These are phyloP conservation scores for Takifugu bimaculatus DNA, from an alignment of 2,113 vertebrate species.

Conservation along the genomic window DNA sequence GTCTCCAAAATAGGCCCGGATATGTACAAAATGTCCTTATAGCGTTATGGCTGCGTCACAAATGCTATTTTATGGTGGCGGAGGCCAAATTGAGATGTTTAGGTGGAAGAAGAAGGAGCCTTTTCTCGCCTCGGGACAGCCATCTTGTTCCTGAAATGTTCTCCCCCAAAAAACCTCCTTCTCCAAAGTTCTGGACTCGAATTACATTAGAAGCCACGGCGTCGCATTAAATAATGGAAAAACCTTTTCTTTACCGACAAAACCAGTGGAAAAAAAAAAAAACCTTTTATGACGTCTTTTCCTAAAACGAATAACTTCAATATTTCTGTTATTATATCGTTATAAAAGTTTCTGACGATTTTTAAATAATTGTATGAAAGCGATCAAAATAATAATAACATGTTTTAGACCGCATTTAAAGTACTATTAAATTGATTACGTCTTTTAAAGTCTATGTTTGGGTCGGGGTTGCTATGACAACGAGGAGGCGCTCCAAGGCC, in stretches of 20 bases:
- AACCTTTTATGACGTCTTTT: no score
- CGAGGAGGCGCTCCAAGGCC: no score
- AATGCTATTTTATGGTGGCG: neutral
- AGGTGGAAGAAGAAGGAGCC: constrained; percentile 23
- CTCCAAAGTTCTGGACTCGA: constrained; percentile 31
- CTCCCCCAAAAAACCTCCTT: constrained; percentile 38
- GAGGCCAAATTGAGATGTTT: constrained; percentile 24
- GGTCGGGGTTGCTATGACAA: neutral
- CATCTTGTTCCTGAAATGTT: constrained; percentile 75
- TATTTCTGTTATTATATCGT: no score
- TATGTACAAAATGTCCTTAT: no score
- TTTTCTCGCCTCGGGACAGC: constrained; percentile 65
- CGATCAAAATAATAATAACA: neutral
- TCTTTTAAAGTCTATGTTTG: neutral
- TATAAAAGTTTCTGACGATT: no score
- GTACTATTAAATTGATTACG: no score
- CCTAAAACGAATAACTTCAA: no score
- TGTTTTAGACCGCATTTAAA: no score
- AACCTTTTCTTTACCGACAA: neutral
- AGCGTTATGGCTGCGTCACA: no score
- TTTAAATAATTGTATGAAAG: no score
- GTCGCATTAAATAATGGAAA: constrained; percentile 43
- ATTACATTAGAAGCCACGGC: constrained; percentile 62
- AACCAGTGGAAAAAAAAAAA: no score
- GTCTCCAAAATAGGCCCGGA: no score